A percentile compares a stretch with the other conserved stretches of the same genome.
Evolutionary conservation across 2,888 invertebrate species (phyloP).

Genomic region (Keiferia lycopersicella): DNA sequence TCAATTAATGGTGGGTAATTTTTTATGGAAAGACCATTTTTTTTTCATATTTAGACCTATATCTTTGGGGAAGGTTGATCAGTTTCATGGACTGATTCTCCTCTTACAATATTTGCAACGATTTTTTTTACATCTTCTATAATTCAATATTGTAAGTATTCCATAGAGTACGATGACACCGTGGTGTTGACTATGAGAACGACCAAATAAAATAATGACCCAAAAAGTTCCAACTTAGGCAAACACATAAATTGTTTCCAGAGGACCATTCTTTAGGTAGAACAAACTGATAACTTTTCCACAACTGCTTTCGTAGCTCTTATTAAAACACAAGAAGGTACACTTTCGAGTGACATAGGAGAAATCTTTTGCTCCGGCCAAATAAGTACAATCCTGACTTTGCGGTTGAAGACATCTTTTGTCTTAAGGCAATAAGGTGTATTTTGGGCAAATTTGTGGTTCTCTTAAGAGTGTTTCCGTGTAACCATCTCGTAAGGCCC

Average conservation of each 20-base stretch:
- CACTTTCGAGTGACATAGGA: conserved; percentile 29
- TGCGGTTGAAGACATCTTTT: conserved; percentile 37
- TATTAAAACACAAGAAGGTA: conserved; percentile 38
- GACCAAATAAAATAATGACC: conserved; percentile 57
- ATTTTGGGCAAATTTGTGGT: conserved; percentile 32
- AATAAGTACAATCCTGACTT: conserved; percentile 20
- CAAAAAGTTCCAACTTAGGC: conserved; percentile 60
- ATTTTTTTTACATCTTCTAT: too few species aligned
- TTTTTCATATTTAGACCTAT: too few species aligned
- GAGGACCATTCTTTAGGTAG: conserved; percentile 55
- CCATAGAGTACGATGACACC: conserved; percentile 24
- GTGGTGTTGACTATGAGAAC: conserved; percentile 25
- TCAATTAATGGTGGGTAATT: too few species aligned
- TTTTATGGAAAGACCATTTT: too few species aligned
- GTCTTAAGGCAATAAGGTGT: conserved; percentile 33
- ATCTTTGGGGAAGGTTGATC: too few species aligned
- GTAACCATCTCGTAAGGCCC: conserved; percentile 53
- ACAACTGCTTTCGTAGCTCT: conserved; percentile 36
- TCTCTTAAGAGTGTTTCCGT: conserved; percentile 35
- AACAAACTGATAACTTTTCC: conserved; percentile 49
- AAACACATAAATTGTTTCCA: conserved; percentile 71
- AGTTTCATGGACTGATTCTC: too few species aligned
- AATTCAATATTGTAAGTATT: conserved; percentile 21
- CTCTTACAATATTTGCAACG: too few species aligned
- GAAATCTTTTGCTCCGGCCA: conserved; percentile 22